phyloP scores from a whole-genome alignment of 2,888 invertebrate species.

The Pseudolycoriella hygida region DNA sequence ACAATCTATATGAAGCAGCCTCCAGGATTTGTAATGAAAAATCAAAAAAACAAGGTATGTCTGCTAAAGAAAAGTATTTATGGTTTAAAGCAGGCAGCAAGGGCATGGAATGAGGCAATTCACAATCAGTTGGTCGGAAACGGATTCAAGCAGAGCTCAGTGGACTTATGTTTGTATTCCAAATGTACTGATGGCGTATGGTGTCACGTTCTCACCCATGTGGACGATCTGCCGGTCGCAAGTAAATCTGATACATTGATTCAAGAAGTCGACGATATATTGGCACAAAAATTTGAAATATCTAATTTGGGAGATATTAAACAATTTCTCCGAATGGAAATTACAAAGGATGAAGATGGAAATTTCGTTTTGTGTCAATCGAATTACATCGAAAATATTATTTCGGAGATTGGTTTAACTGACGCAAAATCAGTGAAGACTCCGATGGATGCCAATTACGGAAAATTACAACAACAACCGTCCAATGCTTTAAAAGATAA shows the following conservation, averaged over 20 bases:
- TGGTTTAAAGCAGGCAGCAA: slow-evolving; percentile 13
- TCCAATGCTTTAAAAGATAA: no score
- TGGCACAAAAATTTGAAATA: no score
- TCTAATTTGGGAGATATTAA: no score
- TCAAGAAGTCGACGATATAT: no score
- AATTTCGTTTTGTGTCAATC: not conserved
- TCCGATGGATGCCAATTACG: not conserved
- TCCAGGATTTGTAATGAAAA: slow-evolving; percentile 1
- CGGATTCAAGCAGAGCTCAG: slow-evolving; percentile 7
- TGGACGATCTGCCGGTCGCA: no score
- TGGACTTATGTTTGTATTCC: slow-evolving; percentile 10
- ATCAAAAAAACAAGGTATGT: slow-evolving; percentile 3
- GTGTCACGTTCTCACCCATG: no score
- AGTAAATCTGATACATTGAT: no score
- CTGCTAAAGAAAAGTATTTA: slow-evolving; percentile 4
- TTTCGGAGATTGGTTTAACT: not conserved
- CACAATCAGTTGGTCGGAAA: slow-evolving; percentile 5
- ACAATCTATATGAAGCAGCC: slow-evolving; percentile 7
- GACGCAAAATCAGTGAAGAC: not conserved
- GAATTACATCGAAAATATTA: not conserved
- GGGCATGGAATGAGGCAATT: slow-evolving; percentile 10
- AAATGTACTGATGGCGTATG: slow-evolving; percentile 3
- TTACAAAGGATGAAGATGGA: not conserved
- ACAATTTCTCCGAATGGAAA: not conserved
- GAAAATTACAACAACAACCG: not conserved